Percentiles rank a stretch among this genome's conserved stretches.
These are phyloP conservation scores for Coleophora deauratella DNA, from an alignment of 2,888 invertebrate genomes.

Conservation along the genomic window DNA sequence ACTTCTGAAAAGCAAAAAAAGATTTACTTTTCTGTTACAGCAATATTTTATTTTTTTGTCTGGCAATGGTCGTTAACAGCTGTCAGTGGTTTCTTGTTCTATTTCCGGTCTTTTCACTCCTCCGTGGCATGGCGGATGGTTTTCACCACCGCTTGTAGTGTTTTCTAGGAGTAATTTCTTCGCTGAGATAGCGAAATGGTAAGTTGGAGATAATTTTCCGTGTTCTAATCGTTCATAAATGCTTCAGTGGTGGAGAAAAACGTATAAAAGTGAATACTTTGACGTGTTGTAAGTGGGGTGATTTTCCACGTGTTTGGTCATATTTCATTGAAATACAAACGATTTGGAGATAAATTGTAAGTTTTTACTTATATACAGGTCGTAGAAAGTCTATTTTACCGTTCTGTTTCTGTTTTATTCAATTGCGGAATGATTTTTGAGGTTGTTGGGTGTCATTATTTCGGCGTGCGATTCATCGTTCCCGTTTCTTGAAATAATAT, in stretches of 20 bases:
- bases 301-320: constrained; percentile 29
- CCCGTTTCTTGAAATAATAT: neutral
- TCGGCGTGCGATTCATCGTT: neutral
- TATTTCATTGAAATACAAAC: constrained; percentile 18
- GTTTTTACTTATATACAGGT: constrained; percentile 7
- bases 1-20: too few relatives aligned
- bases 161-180: constrained; percentile 61
- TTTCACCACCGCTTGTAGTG: constrained; percentile 58
- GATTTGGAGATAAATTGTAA: constrained; percentile 11
- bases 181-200: constrained; percentile 70
- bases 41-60: constrained; percentile 19
- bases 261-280: constrained; percentile 34
- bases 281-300: neutral
- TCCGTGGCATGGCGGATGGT: constrained; percentile 75
- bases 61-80: constrained; percentile 40
- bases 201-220: constrained; percentile 38
- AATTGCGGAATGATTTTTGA: neutral
- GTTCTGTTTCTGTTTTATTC: neutral
- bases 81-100: constrained; percentile 43
- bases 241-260: constrained; percentile 24
- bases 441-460: neutral
- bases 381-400: neutral
- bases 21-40: too few relatives aligned
- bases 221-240: constrained; percentile 14
- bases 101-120: constrained; percentile 71